Evolutionary conservation across 2,888 invertebrate genomes (phyloP), one percentile per base, ranked within the genome.

Genomic region (Euclidia mi): DNA sequence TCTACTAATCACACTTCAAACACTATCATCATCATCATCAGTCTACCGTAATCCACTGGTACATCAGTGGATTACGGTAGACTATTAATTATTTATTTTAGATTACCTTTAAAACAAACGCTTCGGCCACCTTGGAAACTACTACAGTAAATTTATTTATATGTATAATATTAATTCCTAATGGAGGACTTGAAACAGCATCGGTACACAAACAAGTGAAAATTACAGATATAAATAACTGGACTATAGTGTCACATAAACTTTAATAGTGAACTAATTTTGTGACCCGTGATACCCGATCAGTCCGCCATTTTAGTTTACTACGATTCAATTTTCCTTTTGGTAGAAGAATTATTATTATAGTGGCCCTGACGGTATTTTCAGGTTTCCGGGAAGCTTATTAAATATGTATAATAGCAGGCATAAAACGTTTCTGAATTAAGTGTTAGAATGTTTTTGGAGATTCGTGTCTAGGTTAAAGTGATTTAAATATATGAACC

Each of bases 211-310:
- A 44, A 34, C 44, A 34, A 44, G 18, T 56, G 72, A 63, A 68
- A 69, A 72, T 69, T 68, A 63, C 58, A 49, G 51, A 46, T 40
- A 71, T 72, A 72, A 71, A 69, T 68, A 69, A 71, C 72, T 49
- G 49, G 20, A 18, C 49, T 44, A 47, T 32, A 48, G 35, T 41
- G 56, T 52, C 67, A 56, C 56, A 38, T 53, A 58, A 67, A 52
- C 55, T 58, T 62, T 68, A 57, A 62, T 62, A 68, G 53, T 55
- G 47, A 55, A 62, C 50, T 57, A 62, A 68, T 56, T 71, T 57
- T 38, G 55, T 62, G 68, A 52, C 11, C 46, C 67, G 28, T 60
- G 43, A 50, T 52, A 71, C 66, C 66, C 71, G 71, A 34, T 37
- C 25, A 31, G 59, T 34, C 41, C 14, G 60, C 66, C 61, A 65